These are phyloP conservation scores for Drosophila anceps DNA, from an alignment of 2,888 invertebrate species.

Conservation along the genomic window DNA sequence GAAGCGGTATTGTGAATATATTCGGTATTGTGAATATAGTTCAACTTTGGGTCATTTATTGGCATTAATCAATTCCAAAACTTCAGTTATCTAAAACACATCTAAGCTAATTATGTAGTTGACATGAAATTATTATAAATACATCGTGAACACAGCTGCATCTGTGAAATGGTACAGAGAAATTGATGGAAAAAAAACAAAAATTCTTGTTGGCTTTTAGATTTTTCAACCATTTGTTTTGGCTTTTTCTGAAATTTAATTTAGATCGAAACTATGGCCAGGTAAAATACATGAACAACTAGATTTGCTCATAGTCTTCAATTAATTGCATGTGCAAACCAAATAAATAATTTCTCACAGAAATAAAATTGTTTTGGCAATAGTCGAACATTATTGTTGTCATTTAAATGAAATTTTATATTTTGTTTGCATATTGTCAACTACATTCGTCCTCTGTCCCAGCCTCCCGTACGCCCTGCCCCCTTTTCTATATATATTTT, in stretches of 20 bases:
- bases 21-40: too few species aligned
- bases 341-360: background rate
- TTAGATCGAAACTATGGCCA: background rate
- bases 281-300: too few species aligned
- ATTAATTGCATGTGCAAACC: background rate
- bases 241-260: background rate
- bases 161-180: background rate
- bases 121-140: too few species aligned
- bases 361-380: background rate
- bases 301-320: too few species aligned
- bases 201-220: too few species aligned
- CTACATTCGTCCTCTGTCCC: background rate
- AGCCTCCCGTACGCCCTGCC: too few species aligned
- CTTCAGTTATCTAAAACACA: too few species aligned
- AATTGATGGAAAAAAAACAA: background rate
- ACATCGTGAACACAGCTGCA: too few species aligned
- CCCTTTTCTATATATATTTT: background rate
- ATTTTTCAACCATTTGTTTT: background rate
- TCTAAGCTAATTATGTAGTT: too few species aligned
- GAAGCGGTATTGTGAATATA: too few species aligned
- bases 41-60: too few species aligned
- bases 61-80: too few species aligned
- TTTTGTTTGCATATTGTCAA: background rate
- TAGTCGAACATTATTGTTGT: constrained; percentile 19
- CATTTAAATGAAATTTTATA: constrained; percentile 13